These are phyloP conservation scores for Rhinichthys osculus DNA, from an alignment of 2,797 vertebrate genomes.

Conservation along the genomic window DNA sequence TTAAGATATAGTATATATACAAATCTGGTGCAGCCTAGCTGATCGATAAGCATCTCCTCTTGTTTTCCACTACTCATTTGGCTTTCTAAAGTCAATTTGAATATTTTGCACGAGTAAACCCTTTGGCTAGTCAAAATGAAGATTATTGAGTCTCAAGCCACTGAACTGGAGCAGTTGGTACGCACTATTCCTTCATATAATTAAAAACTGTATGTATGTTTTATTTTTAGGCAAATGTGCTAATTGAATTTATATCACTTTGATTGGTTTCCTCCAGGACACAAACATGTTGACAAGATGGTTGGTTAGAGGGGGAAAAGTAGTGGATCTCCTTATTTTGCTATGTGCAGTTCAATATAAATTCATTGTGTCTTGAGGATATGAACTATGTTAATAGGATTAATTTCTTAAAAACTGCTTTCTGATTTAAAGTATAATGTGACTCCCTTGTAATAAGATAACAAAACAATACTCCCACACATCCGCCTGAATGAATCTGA, in stretches of 20 bases:
- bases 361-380: constrained; percentile 33
- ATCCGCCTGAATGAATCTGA: constrained; percentile 24
- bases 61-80: constrained; percentile 38
- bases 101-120: constrained; percentile 39
- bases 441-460: constrained; percentile 28
- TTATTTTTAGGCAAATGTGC: constrained; percentile 64
- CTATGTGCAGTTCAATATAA: constrained; percentile 57
- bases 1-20: constrained; percentile 67
- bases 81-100: constrained; percentile 45
- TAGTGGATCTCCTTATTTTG: constrained; percentile 62
- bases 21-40: constrained; percentile 64
- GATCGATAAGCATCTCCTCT: constrained; percentile 69
- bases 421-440: constrained; percentile 34
- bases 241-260: constrained; percentile 72
- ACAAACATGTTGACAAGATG: constrained; percentile 62
- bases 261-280: constrained; percentile 61
- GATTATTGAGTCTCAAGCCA: constrained; percentile 59
- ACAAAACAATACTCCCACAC: constrained; percentile 38
- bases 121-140: constrained; percentile 45
- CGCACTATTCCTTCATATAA: constrained; percentile 57
- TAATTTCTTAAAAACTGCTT: constrained; percentile 30
- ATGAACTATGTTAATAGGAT: constrained; percentile 33
- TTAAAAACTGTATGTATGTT: constrained; percentile 59
- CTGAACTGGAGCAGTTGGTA: constrained; percentile 60
- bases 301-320: constrained; percentile 55